Conservation (phyloP, 2,113 vertebrate species). For the Leuciscus idus region DNA sequence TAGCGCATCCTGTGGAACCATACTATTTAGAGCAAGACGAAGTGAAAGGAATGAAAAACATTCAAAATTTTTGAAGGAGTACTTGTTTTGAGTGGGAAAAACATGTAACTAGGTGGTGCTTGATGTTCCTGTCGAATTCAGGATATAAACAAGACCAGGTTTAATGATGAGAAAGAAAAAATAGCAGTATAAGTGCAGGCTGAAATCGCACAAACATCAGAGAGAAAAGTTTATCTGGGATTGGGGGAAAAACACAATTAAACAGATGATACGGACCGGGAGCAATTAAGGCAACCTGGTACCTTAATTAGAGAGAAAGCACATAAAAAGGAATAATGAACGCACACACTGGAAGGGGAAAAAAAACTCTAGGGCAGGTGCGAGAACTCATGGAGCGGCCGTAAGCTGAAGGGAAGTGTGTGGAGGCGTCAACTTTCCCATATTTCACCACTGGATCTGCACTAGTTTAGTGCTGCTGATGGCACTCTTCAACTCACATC, state of each 20-base stretch:
- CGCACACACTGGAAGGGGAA: not conserved
- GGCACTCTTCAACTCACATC: constrained; percentile 33
- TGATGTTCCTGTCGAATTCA: not conserved
- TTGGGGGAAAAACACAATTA: not conserved
- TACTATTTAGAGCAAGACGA: not conserved
- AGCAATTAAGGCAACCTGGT: constrained; percentile 9
- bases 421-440: constrained; percentile 9
- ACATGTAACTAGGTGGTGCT: not conserved
- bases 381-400: not conserved
- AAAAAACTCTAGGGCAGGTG: not conserved
- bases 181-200: not conserved
- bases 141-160: not conserved
- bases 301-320: constrained; percentile 31
- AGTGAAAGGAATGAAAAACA: not conserved
- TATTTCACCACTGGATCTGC: constrained; percentile 25
- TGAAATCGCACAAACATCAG: constrained; percentile 4
- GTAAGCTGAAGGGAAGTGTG: constrained; percentile 8
- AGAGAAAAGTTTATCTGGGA: constrained; percentile 11
- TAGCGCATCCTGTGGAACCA: not conserved
- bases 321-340: constrained; percentile 7
- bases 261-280: constrained; percentile 17
- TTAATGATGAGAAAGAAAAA: constrained; percentile 28
- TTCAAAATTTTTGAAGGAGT: not conserved
- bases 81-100: not conserved
- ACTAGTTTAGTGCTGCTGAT: constrained; percentile 21